Percentiles rank a stretch among this genome's conserved stretches.
Evolutionary conservation across 2,113 vertebrate species (phyloP).

Genomic region (Puntigrus tetrazona): DNA sequence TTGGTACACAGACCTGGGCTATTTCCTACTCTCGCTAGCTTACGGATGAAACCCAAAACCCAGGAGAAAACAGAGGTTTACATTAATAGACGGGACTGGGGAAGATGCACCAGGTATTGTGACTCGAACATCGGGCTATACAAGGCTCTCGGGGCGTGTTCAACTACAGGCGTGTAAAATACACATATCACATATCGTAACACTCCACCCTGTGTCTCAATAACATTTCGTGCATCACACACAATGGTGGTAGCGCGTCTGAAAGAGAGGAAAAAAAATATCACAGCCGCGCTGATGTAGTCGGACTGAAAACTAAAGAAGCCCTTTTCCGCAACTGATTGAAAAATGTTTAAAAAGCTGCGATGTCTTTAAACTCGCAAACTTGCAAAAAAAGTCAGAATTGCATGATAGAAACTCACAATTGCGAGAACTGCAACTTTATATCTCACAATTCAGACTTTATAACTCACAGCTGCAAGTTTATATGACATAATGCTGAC

Average conservation of each 20-base stretch:
- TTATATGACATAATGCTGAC: no score
- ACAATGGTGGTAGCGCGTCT: background rate
- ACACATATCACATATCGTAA: constrained; percentile 39
- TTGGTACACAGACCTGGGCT: background rate
- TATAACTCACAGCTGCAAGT: no score
- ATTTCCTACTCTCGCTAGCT: background rate
- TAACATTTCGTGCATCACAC: constrained; percentile 22
- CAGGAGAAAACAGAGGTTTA: background rate
- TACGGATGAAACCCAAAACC: constrained; percentile 5
- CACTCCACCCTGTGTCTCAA: constrained; percentile 12
- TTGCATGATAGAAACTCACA: no score
- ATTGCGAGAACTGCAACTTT: no score
- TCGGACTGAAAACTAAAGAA: constrained; percentile 23
- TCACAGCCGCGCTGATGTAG: background rate
- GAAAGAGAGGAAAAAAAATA: background rate
- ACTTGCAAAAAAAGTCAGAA: no score
- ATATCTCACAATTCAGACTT: no score
- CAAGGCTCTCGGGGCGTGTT: constrained; percentile 30
- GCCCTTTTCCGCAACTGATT: no score
- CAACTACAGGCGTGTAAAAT: constrained; percentile 13
- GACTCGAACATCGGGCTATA: constrained; percentile 36
- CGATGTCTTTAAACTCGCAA: no score
- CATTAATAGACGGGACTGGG: background rate
- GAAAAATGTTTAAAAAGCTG: no score
- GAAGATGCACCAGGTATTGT: constrained; percentile 6